Evolutionary conservation across 1,140 invertebrate genomes (phyloP).

Genomic region (Lutraria rhynchaena): DNA sequence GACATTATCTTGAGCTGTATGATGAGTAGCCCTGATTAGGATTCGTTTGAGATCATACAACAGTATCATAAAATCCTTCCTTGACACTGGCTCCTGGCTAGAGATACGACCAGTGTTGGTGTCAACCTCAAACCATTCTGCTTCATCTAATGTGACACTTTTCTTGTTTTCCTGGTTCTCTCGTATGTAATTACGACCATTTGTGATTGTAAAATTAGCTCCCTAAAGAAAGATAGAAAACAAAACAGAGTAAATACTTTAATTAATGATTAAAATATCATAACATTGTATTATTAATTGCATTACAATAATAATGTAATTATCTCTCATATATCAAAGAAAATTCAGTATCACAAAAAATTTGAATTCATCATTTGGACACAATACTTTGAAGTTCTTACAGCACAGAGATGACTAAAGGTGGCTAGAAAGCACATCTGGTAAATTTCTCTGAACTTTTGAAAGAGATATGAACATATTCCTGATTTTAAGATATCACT

Average conservation of each 20-base stretch:
- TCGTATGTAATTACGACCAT: slow-evolving; percentile 86
- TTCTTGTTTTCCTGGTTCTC: slow-evolving; percentile 86
- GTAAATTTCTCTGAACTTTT: no score
- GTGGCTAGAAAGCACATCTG: no score
- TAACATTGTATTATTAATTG: background rate
- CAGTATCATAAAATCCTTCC: slow-evolving; percentile 91
- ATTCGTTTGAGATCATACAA: slow-evolving; percentile 91
- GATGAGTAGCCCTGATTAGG: slow-evolving; percentile 94
- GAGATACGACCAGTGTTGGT: slow-evolving; percentile 37
- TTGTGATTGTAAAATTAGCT: slow-evolving; percentile 85
- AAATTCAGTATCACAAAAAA: background rate
- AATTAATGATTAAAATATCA: background rate
- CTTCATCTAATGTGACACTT: slow-evolving; percentile 84
- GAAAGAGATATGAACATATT: no score
- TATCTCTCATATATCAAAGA: no score
- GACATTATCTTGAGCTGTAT: slow-evolving; percentile 90
- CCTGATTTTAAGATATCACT: no score
- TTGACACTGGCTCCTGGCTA: slow-evolving; percentile 77
- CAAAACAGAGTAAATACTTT: background rate
- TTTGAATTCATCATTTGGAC: no score
- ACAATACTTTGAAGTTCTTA: no score
- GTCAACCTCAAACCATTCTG: slow-evolving; percentile 79
- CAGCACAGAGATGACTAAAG: no score
- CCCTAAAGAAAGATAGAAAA: slow-evolving; percentile 78
- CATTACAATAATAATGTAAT: no score